Base-by-base conservation (phyloP, 2,888 invertebrate species). In the Pardosa pseudoannulata region DNA sequence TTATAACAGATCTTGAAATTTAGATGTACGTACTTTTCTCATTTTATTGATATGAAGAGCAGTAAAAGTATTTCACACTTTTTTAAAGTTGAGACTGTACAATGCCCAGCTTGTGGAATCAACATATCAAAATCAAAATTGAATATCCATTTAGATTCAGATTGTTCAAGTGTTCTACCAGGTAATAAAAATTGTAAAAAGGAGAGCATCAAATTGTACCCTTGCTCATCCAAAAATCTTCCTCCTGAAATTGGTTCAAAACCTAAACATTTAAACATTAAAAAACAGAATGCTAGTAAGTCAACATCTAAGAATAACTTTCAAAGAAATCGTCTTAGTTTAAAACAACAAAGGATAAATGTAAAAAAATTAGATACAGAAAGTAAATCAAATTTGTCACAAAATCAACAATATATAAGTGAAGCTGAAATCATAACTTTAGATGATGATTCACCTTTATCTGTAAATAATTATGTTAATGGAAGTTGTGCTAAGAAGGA, bases 41-140 rank as follows among this genome's bases (percentile, higher is more conserved):
- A n/a, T n/a, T n/a, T n/a, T n/a, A n/a, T n/a, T n/a, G n/a, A n/a
- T 16, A 83, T 83, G 76, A 76, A 76, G 27, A 83, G 71, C 41
- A 31, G 71, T n/a, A 9, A 31, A 36, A 83, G 41, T 31, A 65
- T 83, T 19, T 65, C 76, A 19, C 65, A 72, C 65, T 76, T 50
- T 39, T 83, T 83, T 19, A 41, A 76, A n/a, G 32, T 50, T n/a
- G 62, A 64, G 29, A 76, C 62, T 11, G 29, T 76, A 13, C 32
- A 36, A n/a, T 83, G 82, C 11, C 82, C 82, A 0, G 82, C 82
- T 9, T 83, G 82, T 36, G 72, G 71, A 32, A 36, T 36, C 16
- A 28, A 23, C 9, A n/a, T 83, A 28, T 11, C 41, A 3, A 76
- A 83, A 50, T 76, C 76, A 1, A 64, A 72, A 36, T 50, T 83